Evolutionary conservation across 2,113 vertebrate species (phyloP), one percentile per base, ranked within the genome.

Genomic region (Chamaea fasciata): DNA sequence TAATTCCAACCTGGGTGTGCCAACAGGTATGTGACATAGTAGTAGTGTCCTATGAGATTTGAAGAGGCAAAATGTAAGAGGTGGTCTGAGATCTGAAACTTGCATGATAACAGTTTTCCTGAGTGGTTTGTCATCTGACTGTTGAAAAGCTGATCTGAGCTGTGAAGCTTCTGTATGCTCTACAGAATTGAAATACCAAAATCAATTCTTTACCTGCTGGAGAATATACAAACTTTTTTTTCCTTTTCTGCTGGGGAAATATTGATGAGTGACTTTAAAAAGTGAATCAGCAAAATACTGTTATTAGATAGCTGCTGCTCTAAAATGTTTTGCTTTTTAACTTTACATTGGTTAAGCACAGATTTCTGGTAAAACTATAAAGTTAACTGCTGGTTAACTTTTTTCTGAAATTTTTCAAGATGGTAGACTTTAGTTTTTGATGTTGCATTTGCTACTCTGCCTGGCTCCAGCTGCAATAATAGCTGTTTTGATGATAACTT

Each of bases 1-100:
- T 90, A 97, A 97, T 83, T 97, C 97, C 13, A 75, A 10, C 56
- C 84, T 97, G 74, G 85, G 67, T 52, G 27, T 39, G n/a, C 62
- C 37, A 46, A 42, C 80, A 87, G 97, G 97, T 98, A 80, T 0
- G 19, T 86, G 63, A 56, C 2, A 21, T 14, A 50, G 12, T 57
- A 41, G 13, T 53, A 5, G 4, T n/a, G 9, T 47, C 49, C 52
- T 80, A 1, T 46, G 50, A 41, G 37, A 31, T 39, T 15, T 53
- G 13, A 33, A 70, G 64, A 64, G 35, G 19, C 15, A 56, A 78
- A 79, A 64, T 62, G 12, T 7, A 67, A 62, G 35, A n/a, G 2
- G 13, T 56, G 12, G 28, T 42, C 59, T 81, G 23, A 80, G 49
- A 31, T 41, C 15, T 49, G 31, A 87, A 84, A 71, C 4, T 47